A percentile compares a stretch with the other conserved stretches of the same genome.
These are phyloP conservation scores for Chrysocyon brachyurus DNA, from an alignment of 2,797 vertebrate species.

Conservation along the genomic window DNA sequence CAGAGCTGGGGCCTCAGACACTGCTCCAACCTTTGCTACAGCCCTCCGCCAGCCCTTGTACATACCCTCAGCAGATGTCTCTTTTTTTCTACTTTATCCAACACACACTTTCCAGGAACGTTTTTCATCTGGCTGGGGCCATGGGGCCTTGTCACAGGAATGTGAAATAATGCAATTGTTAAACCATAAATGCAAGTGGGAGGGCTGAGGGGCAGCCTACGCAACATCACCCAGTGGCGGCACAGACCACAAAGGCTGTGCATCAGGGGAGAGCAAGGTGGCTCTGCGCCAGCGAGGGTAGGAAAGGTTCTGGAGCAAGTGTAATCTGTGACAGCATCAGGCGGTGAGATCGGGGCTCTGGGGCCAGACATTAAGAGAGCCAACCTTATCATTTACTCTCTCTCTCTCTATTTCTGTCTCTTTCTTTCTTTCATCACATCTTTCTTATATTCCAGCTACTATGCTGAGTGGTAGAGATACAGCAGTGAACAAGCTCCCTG, in stretches of 20 bases:
- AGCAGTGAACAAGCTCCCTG: background rate
- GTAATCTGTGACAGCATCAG: too few species aligned
- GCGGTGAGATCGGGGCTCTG: too few species aligned
- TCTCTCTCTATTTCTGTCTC: too few species aligned
- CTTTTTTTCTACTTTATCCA: background rate
- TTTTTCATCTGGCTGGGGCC: background rate
- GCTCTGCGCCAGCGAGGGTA: background rate
- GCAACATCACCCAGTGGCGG: accelerated
- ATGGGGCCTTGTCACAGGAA: accelerated
- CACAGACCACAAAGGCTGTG: background rate
- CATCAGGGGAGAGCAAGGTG: background rate
- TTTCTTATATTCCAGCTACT: background rate
- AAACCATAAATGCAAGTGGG: background rate
- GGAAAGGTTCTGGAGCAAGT: background rate
- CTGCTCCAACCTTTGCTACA: background rate
- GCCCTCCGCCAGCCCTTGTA: background rate
- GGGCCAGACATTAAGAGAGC: background rate
- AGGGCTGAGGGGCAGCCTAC: background rate
- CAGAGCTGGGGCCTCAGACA: background rate
- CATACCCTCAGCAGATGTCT: background rate
- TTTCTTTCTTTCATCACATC: background rate
- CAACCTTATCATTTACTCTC: background rate
- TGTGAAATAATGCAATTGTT: background rate
- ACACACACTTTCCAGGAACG: background rate
- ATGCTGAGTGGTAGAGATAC: background rate